phyloP scores from a whole-genome alignment of 1,140 invertebrate genomes.

The Drosophila aff. region DNA sequence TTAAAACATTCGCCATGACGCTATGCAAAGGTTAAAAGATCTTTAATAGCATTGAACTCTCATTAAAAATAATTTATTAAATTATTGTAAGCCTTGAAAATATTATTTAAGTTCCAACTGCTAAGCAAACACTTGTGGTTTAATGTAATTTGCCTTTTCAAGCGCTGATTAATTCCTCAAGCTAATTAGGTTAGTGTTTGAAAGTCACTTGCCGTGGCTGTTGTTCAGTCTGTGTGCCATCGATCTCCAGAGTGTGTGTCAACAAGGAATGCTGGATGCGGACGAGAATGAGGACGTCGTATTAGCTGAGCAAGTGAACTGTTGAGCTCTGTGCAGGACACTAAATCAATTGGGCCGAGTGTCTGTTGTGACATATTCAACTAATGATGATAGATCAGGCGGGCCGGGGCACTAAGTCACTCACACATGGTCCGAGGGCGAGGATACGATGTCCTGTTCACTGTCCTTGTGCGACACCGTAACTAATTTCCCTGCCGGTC shows the following conservation, averaged over 20 bases:
- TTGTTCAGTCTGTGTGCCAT: constrained; percentile 13
- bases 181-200: constrained; percentile 37
- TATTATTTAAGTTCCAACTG: neutral
- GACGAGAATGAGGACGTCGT: neutral
- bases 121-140: neutral
- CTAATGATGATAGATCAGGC: constrained; percentile 63
- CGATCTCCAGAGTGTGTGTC: constrained; percentile 26
- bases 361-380: constrained; percentile 62
- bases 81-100: neutral
- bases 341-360: constrained; percentile 65
- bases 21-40: too few relatives aligned
- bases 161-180: constrained; percentile 10
- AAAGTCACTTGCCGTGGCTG: constrained; percentile 24
- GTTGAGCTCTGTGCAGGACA: constrained; percentile 49
- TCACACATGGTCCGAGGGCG: constrained; percentile 35
- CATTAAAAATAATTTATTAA: neutral
- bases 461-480: constrained; percentile 52
- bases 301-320: constrained; percentile 34
- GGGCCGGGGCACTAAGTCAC: constrained; percentile 45
- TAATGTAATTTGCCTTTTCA: neutral
- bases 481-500: constrained; percentile 59
- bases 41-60: too few relatives aligned
- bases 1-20: too few relatives aligned
- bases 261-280: constrained; percentile 19
- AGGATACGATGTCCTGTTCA: constrained; percentile 6